Conservation (phyloP, 2,797 vertebrate genomes). For the Lindbergichthys nudifrons region DNA sequence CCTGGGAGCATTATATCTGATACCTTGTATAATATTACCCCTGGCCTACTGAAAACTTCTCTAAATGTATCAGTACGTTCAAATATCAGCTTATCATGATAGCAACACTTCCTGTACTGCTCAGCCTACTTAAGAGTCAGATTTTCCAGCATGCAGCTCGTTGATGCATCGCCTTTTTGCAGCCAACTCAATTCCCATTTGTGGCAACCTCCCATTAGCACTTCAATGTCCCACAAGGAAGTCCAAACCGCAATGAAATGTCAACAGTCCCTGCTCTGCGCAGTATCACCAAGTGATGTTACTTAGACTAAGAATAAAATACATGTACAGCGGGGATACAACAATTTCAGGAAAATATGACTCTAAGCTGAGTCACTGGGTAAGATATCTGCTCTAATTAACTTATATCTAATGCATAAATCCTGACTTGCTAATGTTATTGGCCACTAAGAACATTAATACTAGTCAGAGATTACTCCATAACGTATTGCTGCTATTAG, state of each 20-base stretch:
- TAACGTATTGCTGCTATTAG: constrained; percentile 23
- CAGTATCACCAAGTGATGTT: neutral
- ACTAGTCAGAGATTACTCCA: constrained; percentile 29
- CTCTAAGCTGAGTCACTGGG: neutral
- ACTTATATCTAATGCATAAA: constrained; percentile 6
- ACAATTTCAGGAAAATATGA: neutral
- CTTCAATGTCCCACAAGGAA: constrained; percentile 28
- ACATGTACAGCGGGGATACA: neutral
- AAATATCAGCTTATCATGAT: neutral
- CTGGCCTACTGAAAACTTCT: neutral
- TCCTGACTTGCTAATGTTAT: constrained; percentile 35
- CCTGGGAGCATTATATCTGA: neutral
- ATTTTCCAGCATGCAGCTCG: constrained; percentile 5
- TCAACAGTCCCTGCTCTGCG: neutral
- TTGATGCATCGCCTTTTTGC: constrained; percentile 19
- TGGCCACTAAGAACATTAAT: constrained; percentile 28
- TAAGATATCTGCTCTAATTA: constrained; percentile 5
- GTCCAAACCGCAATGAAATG: constrained; percentile 41
- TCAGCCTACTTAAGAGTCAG: neutral
- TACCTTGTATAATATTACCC: neutral
- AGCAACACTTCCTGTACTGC: neutral
- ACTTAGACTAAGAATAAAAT: neutral
- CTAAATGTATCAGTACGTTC: neutral
- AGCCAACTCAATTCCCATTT: constrained; percentile 36
- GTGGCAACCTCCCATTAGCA: constrained; percentile 33